A percentile compares a stretch with the other conserved stretches of the same genome.
Evolutionary conservation across 2,888 invertebrate genomes (phyloP).

Genomic region (Philhelius pedissequus): DNA sequence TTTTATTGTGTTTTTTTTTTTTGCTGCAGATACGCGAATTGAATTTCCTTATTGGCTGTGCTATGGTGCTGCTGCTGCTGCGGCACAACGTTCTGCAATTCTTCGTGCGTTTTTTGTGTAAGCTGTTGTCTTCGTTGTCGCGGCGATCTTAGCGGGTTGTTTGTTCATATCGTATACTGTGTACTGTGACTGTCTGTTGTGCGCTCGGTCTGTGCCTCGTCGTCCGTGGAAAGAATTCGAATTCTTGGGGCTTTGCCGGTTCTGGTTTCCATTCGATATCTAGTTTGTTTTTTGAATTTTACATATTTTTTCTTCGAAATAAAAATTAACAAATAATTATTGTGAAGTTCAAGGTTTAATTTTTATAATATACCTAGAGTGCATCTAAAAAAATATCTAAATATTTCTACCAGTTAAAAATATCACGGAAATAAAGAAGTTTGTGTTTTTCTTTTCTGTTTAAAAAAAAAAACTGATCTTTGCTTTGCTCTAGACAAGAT

Average conservation of each 20-base stretch:
- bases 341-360: constrained; percentile 62
- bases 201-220: constrained; percentile 24
- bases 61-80: no score
- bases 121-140: constrained; percentile 13
- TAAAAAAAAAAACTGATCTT: constrained; percentile 24
- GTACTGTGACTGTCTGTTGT: not conserved
- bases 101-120: constrained; percentile 43
- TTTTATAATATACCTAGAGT: not conserved
- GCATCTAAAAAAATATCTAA: constrained; percentile 1
- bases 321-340: constrained; percentile 33
- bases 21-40: constrained; percentile 43
- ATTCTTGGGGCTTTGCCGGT: constrained; percentile 49
- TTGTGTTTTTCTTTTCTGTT: not conserved
- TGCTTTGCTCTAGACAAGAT: constrained; percentile 29
- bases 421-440: not conserved
- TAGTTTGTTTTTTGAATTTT: not conserved
- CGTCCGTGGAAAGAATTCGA: not conserved
- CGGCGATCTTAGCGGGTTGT: constrained; percentile 17
- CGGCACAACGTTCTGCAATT: constrained; percentile 8
- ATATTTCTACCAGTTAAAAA: constrained; percentile 23
- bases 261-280: not conserved
- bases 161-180: not conserved
- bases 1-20: constrained; percentile 7
- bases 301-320: not conserved
- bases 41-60: constrained; percentile 62